Evolutionary conservation across 2,797 vertebrate genomes (phyloP), one percentile per base, ranked within the genome.

Genomic region (Argentina silus): DNA sequence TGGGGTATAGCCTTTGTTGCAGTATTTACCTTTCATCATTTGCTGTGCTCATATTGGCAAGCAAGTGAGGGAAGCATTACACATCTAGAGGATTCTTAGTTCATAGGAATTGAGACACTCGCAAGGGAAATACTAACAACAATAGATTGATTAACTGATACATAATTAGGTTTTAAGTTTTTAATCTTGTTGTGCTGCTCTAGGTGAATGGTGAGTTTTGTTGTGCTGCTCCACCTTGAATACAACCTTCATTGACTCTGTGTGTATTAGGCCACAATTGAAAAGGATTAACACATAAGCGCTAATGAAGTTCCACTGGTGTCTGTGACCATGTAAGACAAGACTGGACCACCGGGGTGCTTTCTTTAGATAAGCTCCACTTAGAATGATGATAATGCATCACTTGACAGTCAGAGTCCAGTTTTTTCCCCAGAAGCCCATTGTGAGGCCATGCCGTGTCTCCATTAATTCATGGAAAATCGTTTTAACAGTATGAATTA

Each of bases 401-500:
- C 80, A 81, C 81, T 81, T 86, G 84, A 87, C 90, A 78, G 91
- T 79, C 82, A 67, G 70, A 85, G 83, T 82, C 82, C 85, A 80
- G 66, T 77, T 90, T 90, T 88, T 88, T 92, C 92, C 90, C 89
- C 91, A 92, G 89, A 89, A 90, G 86, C 90, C 4, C 82, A 87
- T 88, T 65, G 85, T 78, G 82, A 83, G 85, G 78, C 88, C 83
- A 79, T 78, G 88, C 83, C 84, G 90, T 83, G 90, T 90, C 90
- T 93, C 92, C 93, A 93, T 94, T 95, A 94, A 94, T 94, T 92
- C 85, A 88, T 90, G 93, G 91, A 94, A 94, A 95, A 93, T 94
- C 92, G 93, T 94, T 95, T 95, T 95, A 95, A 95, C 93, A 88
- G 88, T 90, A 95, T 95, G 93, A 94, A 95, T 95, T 94, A 94